Percentiles rank a stretch among this genome's conserved stretches.
phyloP scores from a whole-genome alignment of 2,797 vertebrate species.

The Cossypha heuglini region DNA sequence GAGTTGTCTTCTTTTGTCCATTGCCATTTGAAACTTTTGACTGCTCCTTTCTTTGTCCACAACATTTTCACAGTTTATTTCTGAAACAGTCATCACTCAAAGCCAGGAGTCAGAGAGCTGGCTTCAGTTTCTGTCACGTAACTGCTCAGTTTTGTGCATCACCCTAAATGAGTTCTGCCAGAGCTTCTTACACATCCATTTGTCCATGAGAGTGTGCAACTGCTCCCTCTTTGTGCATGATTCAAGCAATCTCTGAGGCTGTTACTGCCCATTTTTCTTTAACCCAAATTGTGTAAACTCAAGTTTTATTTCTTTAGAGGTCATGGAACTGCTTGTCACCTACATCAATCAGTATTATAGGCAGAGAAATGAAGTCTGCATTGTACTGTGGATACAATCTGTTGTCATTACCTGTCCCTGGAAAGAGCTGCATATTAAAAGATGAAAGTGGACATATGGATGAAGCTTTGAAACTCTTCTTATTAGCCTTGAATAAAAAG shows the following conservation, averaged over 20 bases:
- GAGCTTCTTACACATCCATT: not conserved
- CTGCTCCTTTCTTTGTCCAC: not conserved
- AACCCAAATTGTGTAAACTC: not conserved
- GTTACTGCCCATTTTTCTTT: not conserved
- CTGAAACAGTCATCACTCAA: not conserved
- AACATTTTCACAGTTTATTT: not conserved
- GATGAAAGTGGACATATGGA: not conserved
- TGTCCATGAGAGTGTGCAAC: not conserved
- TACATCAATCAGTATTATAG: not conserved
- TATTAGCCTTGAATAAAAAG: not conserved
- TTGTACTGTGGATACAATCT: not conserved
- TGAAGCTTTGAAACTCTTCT: not conserved
- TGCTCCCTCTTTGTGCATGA: not conserved
- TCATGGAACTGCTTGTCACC: not conserved
- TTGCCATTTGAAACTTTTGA: not conserved
- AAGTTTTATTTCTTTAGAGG: conserved; percentile 2
- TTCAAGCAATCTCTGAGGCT: not conserved
- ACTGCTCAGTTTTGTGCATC: not conserved
- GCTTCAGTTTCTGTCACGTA: not conserved
- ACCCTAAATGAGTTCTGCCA: not conserved
- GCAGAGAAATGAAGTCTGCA: not conserved
- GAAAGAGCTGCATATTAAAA: not conserved
- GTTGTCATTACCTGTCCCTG: not conserved
- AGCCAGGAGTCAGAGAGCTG: not conserved
- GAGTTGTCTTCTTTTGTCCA: not conserved